Conservation (phyloP, 2,113 vertebrate genomes). For the Turdus rufiventris region DNA sequence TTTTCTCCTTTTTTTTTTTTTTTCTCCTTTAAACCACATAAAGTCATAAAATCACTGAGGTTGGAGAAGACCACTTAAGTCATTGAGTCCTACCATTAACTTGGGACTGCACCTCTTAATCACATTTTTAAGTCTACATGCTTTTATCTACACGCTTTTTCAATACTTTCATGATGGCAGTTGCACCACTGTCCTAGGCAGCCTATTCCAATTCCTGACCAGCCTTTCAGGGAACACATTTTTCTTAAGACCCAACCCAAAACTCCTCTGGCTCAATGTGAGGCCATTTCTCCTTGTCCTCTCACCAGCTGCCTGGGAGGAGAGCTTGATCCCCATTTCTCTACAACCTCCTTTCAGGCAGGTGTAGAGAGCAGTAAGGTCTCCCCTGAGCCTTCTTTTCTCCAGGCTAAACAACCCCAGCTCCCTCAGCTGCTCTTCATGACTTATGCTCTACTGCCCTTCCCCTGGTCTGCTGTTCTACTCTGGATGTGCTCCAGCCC, state of each 20-base stretch:
- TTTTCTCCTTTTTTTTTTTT: background rate
- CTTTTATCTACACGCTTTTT: background rate
- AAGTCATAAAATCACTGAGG: background rate
- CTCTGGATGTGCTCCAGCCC: fast-evolving
- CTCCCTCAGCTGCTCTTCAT: background rate
- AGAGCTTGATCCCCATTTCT: fast-evolving
- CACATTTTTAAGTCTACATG: background rate
- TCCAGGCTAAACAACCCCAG: fast-evolving
- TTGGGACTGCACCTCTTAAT: background rate
- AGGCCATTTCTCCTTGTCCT: background rate
- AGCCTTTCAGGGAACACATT: background rate
- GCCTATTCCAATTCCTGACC: background rate
- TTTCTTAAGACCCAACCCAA: background rate
- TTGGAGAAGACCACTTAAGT: background rate
- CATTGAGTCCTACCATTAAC: background rate
- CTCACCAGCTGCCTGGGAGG: background rate
- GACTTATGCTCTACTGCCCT: background rate
- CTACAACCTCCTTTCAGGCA: background rate
- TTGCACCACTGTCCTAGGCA: background rate
- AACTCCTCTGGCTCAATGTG: background rate
- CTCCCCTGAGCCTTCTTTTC: background rate
- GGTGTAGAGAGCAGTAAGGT: background rate
- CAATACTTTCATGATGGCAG: background rate
- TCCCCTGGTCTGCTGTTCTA: fast-evolving
- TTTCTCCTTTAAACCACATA: background rate